A percentile compares a stretch with the other conserved stretches of the same genome.
phyloP scores from a whole-genome alignment of 2,888 invertebrate species.

The Trachelus tabidus region DNA sequence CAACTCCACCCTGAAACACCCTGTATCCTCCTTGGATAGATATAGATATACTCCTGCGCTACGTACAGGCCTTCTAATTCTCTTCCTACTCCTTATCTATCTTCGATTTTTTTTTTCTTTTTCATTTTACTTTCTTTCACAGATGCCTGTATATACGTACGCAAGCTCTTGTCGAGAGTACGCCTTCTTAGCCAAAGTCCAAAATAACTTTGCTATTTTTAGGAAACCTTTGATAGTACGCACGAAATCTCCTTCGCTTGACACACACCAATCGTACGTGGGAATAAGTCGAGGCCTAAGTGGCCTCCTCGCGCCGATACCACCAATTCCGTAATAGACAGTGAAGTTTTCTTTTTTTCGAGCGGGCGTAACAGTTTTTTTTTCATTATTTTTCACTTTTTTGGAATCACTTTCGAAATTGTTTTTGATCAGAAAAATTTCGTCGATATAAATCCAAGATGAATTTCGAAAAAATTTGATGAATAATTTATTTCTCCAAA shows the following conservation, averaged over 20 bases:
- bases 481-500: conserved; percentile 12
- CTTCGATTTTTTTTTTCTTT: conserved; percentile 22
- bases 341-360: not conserved
- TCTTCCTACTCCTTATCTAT: not conserved
- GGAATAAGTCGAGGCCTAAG: not conserved
- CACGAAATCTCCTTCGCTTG: conserved; percentile 3
- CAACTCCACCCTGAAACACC: not conserved
- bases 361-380: not conserved
- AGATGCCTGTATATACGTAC: not conserved
- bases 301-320: not conserved
- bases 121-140: not conserved
- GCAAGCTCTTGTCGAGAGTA: not conserved
- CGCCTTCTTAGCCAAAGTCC: not conserved
- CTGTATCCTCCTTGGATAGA: not conserved
- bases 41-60: not conserved
- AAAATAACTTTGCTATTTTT: conserved; percentile 4
- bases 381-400: not conserved
- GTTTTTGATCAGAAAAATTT: too few relatives aligned
- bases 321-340: not conserved
- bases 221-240: conserved; percentile 5
- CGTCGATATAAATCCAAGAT: not conserved
- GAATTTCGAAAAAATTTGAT: not conserved
- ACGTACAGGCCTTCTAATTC: not conserved
- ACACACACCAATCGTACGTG: not conserved
- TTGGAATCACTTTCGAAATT: not conserved